These are phyloP conservation scores for Sarcophaga rosellei DNA, from an alignment of 2,888 invertebrate genomes.

Conservation along the genomic window DNA sequence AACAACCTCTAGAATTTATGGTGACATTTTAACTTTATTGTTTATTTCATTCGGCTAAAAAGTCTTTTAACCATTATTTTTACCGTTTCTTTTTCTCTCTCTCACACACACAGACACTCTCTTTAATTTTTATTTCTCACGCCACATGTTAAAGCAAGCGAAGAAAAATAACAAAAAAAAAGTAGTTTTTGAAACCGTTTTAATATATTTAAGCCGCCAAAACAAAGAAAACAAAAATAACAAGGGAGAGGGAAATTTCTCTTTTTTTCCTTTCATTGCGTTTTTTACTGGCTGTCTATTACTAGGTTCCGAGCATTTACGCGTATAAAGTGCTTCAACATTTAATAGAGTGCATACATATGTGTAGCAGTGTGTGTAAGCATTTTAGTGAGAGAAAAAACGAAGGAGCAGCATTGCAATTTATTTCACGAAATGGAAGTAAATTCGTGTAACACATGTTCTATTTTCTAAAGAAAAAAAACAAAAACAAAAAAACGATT, in stretches of 20 bases:
- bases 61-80: neutral
- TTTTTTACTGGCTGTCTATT: neutral
- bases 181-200: slow-evolving; percentile 30
- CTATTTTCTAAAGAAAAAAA: slow-evolving; percentile 41
- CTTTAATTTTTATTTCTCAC: neutral
- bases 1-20: slow-evolving; percentile 18
- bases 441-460: slow-evolving; percentile 52
- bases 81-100: slow-evolving; percentile 2
- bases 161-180: neutral
- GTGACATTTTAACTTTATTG: slow-evolving; percentile 58
- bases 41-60: slow-evolving; percentile 53
- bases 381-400: neutral
- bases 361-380: neutral
- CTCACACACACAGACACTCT: neutral
- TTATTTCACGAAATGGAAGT: slow-evolving; percentile 47
- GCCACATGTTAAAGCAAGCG: neutral
- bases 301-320: slow-evolving; percentile 14
- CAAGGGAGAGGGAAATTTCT: slow-evolving; percentile 21
- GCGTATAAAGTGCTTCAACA: slow-evolving; percentile 17
- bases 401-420: neutral
- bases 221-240: neutral
- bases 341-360: neutral
- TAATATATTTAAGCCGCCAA: slow-evolving; percentile 35
- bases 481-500: neutral
- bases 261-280: neutral